phyloP scores from a whole-genome alignment of 1,140 invertebrate species.

The Battus philenor region DNA sequence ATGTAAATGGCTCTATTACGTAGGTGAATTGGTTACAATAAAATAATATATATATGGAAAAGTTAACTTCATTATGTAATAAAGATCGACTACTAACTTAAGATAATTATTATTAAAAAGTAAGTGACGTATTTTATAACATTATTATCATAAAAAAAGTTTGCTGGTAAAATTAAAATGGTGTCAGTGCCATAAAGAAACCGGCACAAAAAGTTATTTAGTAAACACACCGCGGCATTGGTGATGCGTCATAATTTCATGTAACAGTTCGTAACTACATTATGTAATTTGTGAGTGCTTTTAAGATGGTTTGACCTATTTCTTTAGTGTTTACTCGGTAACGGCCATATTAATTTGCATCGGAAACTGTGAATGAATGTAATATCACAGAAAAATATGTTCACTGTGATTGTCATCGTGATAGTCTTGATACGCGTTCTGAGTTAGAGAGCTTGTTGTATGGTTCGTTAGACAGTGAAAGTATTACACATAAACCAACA shows the following conservation, averaged over 20 bases:
- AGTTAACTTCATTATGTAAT: not conserved
- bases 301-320: not conserved
- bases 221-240: slow-evolving; percentile 40
- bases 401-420: slow-evolving; percentile 15
- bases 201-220: slow-evolving; percentile 40
- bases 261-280: slow-evolving; percentile 39
- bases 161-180: slow-evolving; percentile 62
- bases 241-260: slow-evolving; percentile 54
- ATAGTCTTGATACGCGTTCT: slow-evolving; percentile 17
- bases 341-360: too few relatives aligned
- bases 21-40: not conserved
- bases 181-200: slow-evolving; percentile 61
- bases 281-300: slow-evolving; percentile 47
- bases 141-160: too few relatives aligned
- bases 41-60: too few relatives aligned
- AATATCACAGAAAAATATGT: too few relatives aligned
- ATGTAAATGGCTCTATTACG: slow-evolving; percentile 22
- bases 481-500: slow-evolving; percentile 10
- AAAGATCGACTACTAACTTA: not conserved
- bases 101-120: too few relatives aligned
- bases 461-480: slow-evolving; percentile 29
- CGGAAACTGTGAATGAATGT: too few relatives aligned
- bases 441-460: slow-evolving; percentile 15
- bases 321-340: not conserved
- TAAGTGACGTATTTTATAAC: too few relatives aligned